Base-by-base conservation (phyloP, 2,888 invertebrate species). In the Eupsilia transversa region DNA sequence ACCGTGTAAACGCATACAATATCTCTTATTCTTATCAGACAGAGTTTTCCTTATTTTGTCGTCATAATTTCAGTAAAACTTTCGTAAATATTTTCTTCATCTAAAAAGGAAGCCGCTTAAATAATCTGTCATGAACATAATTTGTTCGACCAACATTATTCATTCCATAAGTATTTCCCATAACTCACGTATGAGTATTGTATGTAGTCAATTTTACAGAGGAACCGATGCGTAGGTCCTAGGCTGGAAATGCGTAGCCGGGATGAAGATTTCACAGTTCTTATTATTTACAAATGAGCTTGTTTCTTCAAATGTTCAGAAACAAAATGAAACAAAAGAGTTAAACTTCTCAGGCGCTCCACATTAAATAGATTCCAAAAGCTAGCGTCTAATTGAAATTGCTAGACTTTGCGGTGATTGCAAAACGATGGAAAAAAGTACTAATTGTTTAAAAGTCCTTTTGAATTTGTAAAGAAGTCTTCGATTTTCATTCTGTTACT, bases 361-460 rank as follows among this genome's bases (percentile, higher is more conserved):
- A 41, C 85, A 74, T 63, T 71, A 78, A 83, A 82, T 63, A 74
- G 52, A 82, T 78, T 85, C 63, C 74, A 69, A 82, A 74, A 82
- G 75, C 74, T 38, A 57, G 54, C 72, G 69, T 70, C 65, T 85
- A 75, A 83, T 82, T 78, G 74, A 76, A 85, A 81, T 85, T 52
- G 46, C 74, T 74, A 72, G 72, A 74, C 71, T 72, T 68, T 73
- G 79, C 78, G 85, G 83, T 79, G 68, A 85, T 82, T 79, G 73
- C 63, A 85, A 79, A 75, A 65, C 69, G 72, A 76, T 73, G 56
- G 43, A 72, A 79, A 85, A 82, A 79, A 72, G 74, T 77, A 78
- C 72, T 78, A 82, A 85, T 75, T 72, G 74, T 74, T 74, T 67
- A 63, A 82, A 82, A 77, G 61, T 84, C 81, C 73, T 80, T 60